A percentile compares a stretch with the other conserved stretches of the same genome.
Evolutionary conservation across 2,888 invertebrate genomes (phyloP).

Genomic region (Marronus borbonicus): DNA sequence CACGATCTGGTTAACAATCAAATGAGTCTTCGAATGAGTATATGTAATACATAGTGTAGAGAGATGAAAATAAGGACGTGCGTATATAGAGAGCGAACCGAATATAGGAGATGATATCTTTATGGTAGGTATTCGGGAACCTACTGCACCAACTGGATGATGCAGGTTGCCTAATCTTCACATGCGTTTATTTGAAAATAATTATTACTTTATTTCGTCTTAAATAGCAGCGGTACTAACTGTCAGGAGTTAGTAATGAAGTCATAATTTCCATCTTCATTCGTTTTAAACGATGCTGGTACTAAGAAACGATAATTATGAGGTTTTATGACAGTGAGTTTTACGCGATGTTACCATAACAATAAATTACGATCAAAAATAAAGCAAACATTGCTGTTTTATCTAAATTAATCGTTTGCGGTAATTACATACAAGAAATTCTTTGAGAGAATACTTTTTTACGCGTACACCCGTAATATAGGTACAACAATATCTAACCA

Average conservation of each 20-base stretch:
- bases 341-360: no score
- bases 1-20: slow-evolving; percentile 51
- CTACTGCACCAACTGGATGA: background rate
- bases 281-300: no score
- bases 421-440: no score
- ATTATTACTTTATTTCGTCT: no score
- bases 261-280: no score
- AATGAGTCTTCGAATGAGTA: slow-evolving; percentile 38
- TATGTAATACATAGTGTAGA: slow-evolving; percentile 31
- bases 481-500: background rate
- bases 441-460: background rate
- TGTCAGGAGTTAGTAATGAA: no score
- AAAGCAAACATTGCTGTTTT: background rate
- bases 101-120: slow-evolving; percentile 37
- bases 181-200: background rate
- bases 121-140: slow-evolving; percentile 20
- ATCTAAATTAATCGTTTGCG: background rate
- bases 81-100: slow-evolving; percentile 2
- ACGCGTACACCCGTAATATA: background rate
- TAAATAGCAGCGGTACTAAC: no score
- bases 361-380: no score
- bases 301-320: background rate
- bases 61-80: slow-evolving; percentile 27
- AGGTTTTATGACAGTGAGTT: background rate
- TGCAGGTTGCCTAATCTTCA: background rate